Evolutionary conservation across 2,888 invertebrate species (phyloP), one percentile per base, ranked within the genome.

Genomic region (Drosophila maculinotata): DNA sequence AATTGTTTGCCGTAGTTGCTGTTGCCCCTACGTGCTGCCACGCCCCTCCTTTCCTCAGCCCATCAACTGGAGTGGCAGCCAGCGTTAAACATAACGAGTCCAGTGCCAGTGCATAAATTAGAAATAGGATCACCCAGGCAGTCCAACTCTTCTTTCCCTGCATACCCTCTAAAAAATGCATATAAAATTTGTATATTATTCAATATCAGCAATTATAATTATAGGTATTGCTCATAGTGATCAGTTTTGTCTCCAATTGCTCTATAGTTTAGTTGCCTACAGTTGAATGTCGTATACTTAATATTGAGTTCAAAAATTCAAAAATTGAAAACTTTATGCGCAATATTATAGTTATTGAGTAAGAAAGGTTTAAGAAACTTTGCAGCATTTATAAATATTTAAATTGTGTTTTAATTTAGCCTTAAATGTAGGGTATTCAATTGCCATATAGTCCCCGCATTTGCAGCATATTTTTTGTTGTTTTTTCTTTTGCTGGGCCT

Each of bases 31-130:
- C 28, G 14, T 12, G 12, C 14, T 12, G 12, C 14, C 15, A 15
- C 48, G 0, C 10, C 14, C 1, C 30, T 28, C 47, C 17, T 1
- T 30, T 9, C 17, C 25, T 30, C 23, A 26, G 31, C 35, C 23
- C 45, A 39, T 49, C 35, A 48, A 20, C 47, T 64, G 42, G 39
- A 69, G 58, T 73, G 73, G 64, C 77, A 52, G 58, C 47, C 54
- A 56, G 48, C 53, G 56, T 73, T 70, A 77, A 73, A 54, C 79
- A 67, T 77, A 77, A 76, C 86, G 81, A 85, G 85, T 79, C 74
- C 87, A 79, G 79, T 65, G 68, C 38, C 71, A 69, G 76, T 76
- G 76, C 79, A 83, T 83, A 83, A 83, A 83, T 83, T 87, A 87
- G 66, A 81, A 81, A 81, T 81, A 69, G 87, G 78, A 78, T 54